Percentiles rank a stretch among this genome's conserved stretches.
Evolutionary conservation across 2,797 vertebrate genomes (phyloP).

Genomic region (Smutsia gigantea): DNA sequence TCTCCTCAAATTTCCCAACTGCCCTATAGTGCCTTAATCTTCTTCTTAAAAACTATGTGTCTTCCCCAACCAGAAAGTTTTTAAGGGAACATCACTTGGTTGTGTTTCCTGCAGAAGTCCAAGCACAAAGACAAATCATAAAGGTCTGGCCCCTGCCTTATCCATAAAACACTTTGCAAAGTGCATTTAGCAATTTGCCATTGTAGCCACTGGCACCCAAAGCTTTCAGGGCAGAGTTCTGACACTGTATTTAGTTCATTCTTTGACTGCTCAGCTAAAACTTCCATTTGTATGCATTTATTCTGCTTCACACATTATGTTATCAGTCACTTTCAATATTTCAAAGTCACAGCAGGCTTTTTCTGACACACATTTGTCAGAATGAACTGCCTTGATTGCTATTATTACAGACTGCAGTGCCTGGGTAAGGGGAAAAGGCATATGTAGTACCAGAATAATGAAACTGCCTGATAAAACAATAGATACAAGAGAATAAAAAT

Average conservation of each 20-base stretch:
- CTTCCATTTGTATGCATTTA: conserved; percentile 88
- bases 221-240: conserved; percentile 76
- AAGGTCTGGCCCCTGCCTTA: conserved; percentile 75
- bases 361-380: conserved; percentile 86
- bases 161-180: conserved; percentile 82
- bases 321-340: conserved; percentile 89
- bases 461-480: conserved; percentile 82
- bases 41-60: conserved; percentile 49
- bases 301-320: conserved; percentile 86
- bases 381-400: conserved; percentile 86
- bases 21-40: not conserved
- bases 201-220: conserved; percentile 76
- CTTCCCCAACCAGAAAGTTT: conserved; percentile 64
- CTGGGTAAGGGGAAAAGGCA: conserved; percentile 80
- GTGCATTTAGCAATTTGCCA: conserved; percentile 83
- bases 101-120: conserved; percentile 64
- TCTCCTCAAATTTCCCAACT: not conserved
- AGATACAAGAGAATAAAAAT: conserved; percentile 75
- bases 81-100: conserved; percentile 63
- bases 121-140: conserved; percentile 40
- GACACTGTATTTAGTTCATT: conserved; percentile 84
- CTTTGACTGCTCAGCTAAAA: conserved; percentile 85
- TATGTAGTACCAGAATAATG: conserved; percentile 77
- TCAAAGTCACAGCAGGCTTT: conserved; percentile 86
- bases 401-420: conserved; percentile 83